phyloP scores from a whole-genome alignment of 2,797 vertebrate genomes.

The Epinephelus malabaricus region DNA sequence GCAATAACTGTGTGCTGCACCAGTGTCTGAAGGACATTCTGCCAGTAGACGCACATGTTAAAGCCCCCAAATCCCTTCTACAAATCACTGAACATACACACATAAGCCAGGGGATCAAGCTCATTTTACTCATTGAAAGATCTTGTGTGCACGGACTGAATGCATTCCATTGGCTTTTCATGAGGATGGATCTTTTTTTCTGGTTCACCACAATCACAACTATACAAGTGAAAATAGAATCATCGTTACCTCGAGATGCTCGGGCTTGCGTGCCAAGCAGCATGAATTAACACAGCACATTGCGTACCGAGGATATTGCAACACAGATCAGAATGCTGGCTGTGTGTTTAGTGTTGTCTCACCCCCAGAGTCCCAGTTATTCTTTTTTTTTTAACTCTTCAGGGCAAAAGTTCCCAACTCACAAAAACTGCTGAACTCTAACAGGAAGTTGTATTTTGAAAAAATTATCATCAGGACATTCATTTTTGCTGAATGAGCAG shows the following conservation, averaged over 20 bases:
- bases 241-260: slow-evolving; percentile 63
- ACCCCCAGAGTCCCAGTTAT: slow-evolving; percentile 24
- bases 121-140: slow-evolving; percentile 80
- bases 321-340: slow-evolving; percentile 72
- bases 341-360: slow-evolving; percentile 60
- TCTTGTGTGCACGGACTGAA: slow-evolving; percentile 72
- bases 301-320: slow-evolving; percentile 60
- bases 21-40: slow-evolving; percentile 74
- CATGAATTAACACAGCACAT: slow-evolving; percentile 72
- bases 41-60: slow-evolving; percentile 77
- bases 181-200: slow-evolving; percentile 58
- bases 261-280: slow-evolving; percentile 65
- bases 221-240: slow-evolving; percentile 69
- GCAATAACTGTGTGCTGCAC: slow-evolving; percentile 60
- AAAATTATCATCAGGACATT: background rate
- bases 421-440: slow-evolving; percentile 20
- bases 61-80: slow-evolving; percentile 84
- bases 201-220: slow-evolving; percentile 61
- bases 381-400: slow-evolving; percentile 29
- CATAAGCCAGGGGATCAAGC: slow-evolving; percentile 83
- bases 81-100: slow-evolving; percentile 86
- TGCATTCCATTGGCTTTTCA: slow-evolving; percentile 79
- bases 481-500: slow-evolving; percentile 34
- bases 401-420: slow-evolving; percentile 39
- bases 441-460: slow-evolving; percentile 15